Conservation (phyloP, 1,140 invertebrate genomes). For the Psilanteris sp. region DNA sequence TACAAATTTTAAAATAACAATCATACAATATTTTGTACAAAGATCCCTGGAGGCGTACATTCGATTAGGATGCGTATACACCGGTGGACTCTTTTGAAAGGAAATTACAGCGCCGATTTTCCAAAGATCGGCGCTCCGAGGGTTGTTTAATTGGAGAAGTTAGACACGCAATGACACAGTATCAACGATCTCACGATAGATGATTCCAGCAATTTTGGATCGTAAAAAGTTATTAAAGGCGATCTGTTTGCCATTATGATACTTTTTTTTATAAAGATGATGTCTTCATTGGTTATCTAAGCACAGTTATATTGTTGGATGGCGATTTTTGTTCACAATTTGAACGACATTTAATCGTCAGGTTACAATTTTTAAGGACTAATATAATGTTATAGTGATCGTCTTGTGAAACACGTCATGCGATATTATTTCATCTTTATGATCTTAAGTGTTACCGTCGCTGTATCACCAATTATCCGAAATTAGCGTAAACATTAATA, state of each 20-base stretch:
- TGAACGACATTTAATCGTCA: conserved; percentile 46
- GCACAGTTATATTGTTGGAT: conserved; percentile 22
- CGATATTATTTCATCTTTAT: conserved; percentile 41
- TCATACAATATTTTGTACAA: too few relatives aligned
- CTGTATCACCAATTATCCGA: conserved; percentile 1
- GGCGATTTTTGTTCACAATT: conserved; percentile 13
- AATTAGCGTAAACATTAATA: too few relatives aligned
- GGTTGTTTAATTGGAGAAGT: conserved; percentile 20
- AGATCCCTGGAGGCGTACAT: conserved; percentile 7
- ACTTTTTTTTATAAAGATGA: conserved; percentile 20
- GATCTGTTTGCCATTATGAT: conserved; percentile 22
- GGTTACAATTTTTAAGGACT: conserved; percentile 23
- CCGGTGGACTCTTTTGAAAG: neutral
- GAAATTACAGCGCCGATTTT: conserved; percentile 36
- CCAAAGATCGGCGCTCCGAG: conserved; percentile 19
- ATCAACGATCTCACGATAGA: conserved; percentile 6
- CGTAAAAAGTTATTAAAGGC: conserved; percentile 34
- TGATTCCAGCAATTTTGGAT: conserved; percentile 42
- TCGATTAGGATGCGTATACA: neutral
- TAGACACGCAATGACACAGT: conserved; percentile 36
- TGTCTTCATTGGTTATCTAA: conserved; percentile 44
- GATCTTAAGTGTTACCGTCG: conserved; percentile 31
- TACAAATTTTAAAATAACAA: too few relatives aligned
- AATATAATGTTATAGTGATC: conserved; percentile 16
- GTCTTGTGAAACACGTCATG: conserved; percentile 22